Percentiles rank a stretch among this genome's conserved stretches.
Conservation (phyloP, 2,113 vertebrate genomes). For the Psophia crepitans region DNA sequence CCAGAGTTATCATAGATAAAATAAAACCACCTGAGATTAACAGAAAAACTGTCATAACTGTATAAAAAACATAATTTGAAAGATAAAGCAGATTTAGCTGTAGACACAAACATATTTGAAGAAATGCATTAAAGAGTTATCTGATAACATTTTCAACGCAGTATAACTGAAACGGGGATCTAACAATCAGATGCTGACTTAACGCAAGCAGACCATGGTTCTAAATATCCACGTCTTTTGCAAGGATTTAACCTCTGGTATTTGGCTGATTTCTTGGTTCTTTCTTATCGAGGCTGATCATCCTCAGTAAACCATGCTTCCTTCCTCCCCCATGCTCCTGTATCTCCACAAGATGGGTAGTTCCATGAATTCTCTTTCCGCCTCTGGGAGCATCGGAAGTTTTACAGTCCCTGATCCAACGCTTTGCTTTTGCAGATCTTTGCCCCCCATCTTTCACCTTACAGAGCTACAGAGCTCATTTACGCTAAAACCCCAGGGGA, state of each 20-base stretch:
- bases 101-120: not conserved
- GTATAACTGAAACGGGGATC: not conserved
- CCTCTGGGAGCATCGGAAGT: rapidly evolving
- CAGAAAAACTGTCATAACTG: not conserved
- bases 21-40: not conserved
- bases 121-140: not conserved
- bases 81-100: not conserved
- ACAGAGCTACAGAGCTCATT: not conserved
- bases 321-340: not conserved
- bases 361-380: not conserved
- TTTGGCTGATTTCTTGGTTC: not conserved
- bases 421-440: not conserved
- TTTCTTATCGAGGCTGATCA: not conserved
- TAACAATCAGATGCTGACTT: not conserved
- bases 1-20: not conserved
- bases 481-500: not conserved
- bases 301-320: not conserved
- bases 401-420: rapidly evolving
- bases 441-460: not conserved
- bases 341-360: rapidly evolving
- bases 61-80: not conserved
- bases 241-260: not conserved
- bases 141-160: not conserved
- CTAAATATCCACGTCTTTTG: not conserved
- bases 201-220: not conserved